Conservation (phyloP, 2,888 invertebrate genomes). For the Orthonevra nobilis region DNA sequence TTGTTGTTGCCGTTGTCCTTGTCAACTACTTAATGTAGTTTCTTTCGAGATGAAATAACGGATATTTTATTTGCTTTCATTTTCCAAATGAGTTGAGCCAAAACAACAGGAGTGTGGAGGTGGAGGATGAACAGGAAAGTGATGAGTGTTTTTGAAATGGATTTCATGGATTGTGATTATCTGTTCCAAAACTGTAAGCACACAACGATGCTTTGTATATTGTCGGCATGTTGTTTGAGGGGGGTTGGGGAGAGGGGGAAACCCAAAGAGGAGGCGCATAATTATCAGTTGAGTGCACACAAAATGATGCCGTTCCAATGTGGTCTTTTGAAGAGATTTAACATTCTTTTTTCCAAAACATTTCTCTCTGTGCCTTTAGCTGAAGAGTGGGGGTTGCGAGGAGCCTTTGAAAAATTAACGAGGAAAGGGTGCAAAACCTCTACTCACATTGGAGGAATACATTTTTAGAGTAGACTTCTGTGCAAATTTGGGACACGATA, state of each 20-base stretch:
- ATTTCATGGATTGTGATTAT: constrained; percentile 64
- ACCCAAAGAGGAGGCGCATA: constrained; percentile 33
- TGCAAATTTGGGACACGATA: too few species aligned
- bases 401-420: too few species aligned
- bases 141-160: constrained; percentile 67
- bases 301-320: constrained; percentile 61
- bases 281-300: constrained; percentile 66
- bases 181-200: constrained; percentile 26
- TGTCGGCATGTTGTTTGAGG: too few species aligned
- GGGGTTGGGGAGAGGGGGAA: too few species aligned
- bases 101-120: too few species aligned
- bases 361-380: too few species aligned
- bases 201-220: constrained; percentile 2
- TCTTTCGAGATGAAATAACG: constrained; percentile 38
- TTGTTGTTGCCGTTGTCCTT: too few species aligned
- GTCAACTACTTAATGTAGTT: constrained; percentile 42
- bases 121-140: constrained; percentile 8
- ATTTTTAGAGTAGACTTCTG: too few species aligned
- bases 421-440: too few species aligned
- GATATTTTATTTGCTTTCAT: constrained; percentile 68
- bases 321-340: constrained; percentile 56
- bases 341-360: constrained; percentile 22
- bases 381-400: too few species aligned
- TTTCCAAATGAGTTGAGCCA: constrained; percentile 64
- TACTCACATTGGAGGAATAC: too few species aligned